phyloP scores from a whole-genome alignment of 2,888 invertebrate genomes.

The Mimas tiliae region DNA sequence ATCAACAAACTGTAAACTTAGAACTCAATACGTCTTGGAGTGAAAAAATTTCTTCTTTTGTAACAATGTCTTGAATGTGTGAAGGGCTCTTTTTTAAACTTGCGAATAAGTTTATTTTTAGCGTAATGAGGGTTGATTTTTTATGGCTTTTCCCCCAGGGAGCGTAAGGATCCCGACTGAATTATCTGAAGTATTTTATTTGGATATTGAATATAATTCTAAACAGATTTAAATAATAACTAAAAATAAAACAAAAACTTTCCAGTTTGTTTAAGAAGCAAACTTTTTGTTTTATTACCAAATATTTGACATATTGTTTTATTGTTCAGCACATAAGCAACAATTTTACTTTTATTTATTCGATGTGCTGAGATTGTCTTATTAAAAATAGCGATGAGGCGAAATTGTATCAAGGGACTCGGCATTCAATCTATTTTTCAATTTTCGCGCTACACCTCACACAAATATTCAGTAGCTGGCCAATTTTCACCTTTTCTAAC shows the following conservation, averaged over 20 bases:
- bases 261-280: neutral
- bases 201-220: too few species aligned
- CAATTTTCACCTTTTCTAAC: conserved; percentile 21
- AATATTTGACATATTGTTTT: neutral
- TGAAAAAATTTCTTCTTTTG: conserved; percentile 8
- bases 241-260: neutral
- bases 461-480: conserved; percentile 30
- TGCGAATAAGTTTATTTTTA: neutral
- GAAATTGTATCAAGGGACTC: conserved; percentile 41
- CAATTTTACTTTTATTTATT: conserved; percentile 24
- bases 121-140: neutral
- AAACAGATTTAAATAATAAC: too few species aligned
- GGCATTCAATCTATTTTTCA: conserved; percentile 48
- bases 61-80: neutral
- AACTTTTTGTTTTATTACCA: neutral
- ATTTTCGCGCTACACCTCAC: conserved; percentile 39
- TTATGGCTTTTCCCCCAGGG: neutral
- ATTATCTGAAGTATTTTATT: too few species aligned
- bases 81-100: neutral
- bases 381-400: conserved; percentile 37
- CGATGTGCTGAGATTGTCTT: conserved; percentile 33
- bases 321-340: conserved; percentile 21
- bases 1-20: conserved; percentile 20
- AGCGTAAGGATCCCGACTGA: too few species aligned
- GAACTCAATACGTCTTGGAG: conserved; percentile 14